Base-by-base conservation (phyloP, 92 coral and sea anemone species). In the Virgularia gustaviana region DNA sequence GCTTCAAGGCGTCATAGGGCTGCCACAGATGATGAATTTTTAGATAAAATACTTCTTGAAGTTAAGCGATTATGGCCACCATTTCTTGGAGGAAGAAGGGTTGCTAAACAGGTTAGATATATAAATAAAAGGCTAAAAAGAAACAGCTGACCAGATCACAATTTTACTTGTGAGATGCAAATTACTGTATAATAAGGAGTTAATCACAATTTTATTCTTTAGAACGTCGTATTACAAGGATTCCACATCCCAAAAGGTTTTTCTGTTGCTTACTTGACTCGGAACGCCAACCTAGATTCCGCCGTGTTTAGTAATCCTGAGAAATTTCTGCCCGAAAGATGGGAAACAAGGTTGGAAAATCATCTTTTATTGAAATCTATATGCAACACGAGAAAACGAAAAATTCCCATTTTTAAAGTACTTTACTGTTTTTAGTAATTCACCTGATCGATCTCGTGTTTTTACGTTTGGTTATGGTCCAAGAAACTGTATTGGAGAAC, bases 381-480 rank as follows among this genome's bases (percentile, higher is more conserved):
- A n/a, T n/a, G n/a, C n/a, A n/a, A n/a, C n/a, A n/a, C n/a, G n/a
- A n/a, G n/a, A n/a, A n/a, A n/a, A n/a, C n/a, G n/a, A n/a, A n/a
- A n/a, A n/a, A n/a, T n/a, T n/a, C n/a, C n/a, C n/a, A n/a, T n/a
- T n/a, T n/a, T 3, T 27, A 15, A 31, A 12, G 36, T 9, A 36
- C 20, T 74, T 60, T 52, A 12, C 20, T 54, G 43, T 41, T 55
- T 43, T 36, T 62, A 92, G 98, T 58, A 85, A 86, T 71, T 75
- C 76, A 64, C 65, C 70, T 10, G 90, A 87, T 75, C 53, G 85
- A 32, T 84, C 80, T 15, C 86, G 96, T 0, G 96, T 94, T 45
- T 94, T 95, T 91, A 94, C 99, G 66, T 94, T 94, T 84, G 99
- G 99, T 4, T 78, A 86, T 19, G 99, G 99, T 42, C 95, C 99